phyloP scores from a whole-genome alignment of 2,888 invertebrate species.

The Troglohyphantes excavatus region DNA sequence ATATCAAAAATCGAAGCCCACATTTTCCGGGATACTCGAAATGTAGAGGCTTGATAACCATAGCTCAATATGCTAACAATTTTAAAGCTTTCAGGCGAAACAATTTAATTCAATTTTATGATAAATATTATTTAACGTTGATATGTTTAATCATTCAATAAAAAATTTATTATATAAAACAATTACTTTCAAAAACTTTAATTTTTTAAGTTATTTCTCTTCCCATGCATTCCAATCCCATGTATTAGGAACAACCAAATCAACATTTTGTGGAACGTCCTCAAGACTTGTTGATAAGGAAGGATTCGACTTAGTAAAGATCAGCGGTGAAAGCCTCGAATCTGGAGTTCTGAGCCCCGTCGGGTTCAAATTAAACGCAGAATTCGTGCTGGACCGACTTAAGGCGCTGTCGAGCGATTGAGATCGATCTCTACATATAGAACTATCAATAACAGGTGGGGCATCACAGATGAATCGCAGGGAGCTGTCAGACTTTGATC shows the following conservation, averaged over 20 bases:
- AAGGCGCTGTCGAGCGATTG: constrained; percentile 72
- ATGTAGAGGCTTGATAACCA: too few species aligned
- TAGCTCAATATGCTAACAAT: too few species aligned
- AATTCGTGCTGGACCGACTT: constrained; percentile 65
- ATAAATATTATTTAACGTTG: too few species aligned
- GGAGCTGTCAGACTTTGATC: constrained; percentile 71
- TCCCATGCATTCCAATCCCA: constrained; percentile 78
- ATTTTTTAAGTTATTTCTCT: constrained; percentile 8
- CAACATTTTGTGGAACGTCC: constrained; percentile 3
- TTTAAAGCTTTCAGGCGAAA: too few species aligned
- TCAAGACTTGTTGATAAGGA: not conserved
- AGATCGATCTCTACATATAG: constrained; percentile 62
- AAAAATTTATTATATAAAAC: too few species aligned
- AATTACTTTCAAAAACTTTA: too few species aligned
- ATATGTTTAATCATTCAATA: too few species aligned
- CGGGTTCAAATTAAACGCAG: constrained; percentile 46
- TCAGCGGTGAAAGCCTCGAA: constrained; percentile 41
- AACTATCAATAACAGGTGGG: not conserved
- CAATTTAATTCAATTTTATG: too few species aligned
- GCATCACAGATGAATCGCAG: constrained; percentile 31
- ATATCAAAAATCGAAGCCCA: too few species aligned
- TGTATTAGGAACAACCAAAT: constrained; percentile 49
- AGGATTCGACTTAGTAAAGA: constrained; percentile 9
- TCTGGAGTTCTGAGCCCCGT: constrained; percentile 37
- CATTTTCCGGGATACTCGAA: too few species aligned